Evolutionary conservation across 2,797 vertebrate species (phyloP), one percentile per base, ranked within the genome.

Genomic region (Neosilurus hyrtlii): DNA sequence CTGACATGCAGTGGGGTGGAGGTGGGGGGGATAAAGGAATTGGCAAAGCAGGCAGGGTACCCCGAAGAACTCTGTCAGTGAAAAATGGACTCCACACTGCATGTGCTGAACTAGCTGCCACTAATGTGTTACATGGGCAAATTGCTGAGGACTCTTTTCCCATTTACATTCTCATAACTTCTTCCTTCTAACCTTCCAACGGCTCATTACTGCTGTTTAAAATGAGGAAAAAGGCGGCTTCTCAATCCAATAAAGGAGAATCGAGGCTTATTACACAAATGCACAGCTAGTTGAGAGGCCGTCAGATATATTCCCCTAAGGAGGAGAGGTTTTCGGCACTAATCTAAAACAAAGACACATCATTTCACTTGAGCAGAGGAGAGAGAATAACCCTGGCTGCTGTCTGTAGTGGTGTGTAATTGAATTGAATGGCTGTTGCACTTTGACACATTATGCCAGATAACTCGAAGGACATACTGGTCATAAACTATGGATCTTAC

Each of bases 121-220:
- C 82, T 92, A 93, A 93, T 88, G 88, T 85, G 87, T 91, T 90
- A 90, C 89, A 90, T 85, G 84, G 90, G 91, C 90, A 91, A 87
- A 90, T 90, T 91, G 90, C 91, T 89, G 83, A 89, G 84, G 87
- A 84, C 87, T 90, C 89, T 90, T 79, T 90, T 89, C 88, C 90
- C 89, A 92, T 93, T 92, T 92, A 89, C 91, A 90, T 91, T 90
- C 89, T 90, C 89, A 91, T 93, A 93, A 93, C 93, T n/a, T n/a
- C n/a, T n/a, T n/a, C n/a, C n/a, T n/a, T n/a, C n/a, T 93, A 93
- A 93, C 93, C 93, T 93, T 93, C 90, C 89, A 93, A 93, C 91
- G 92, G 89, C 91, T 94, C 93, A 94, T 94, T 94, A 93, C 91
- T 90, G 89, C 88, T 89, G 83, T 92, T 92, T 92, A 90, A 59